A percentile compares a stretch with the other conserved stretches of the same genome.
These are phyloP conservation scores for Catharus bicknelli DNA, from an alignment of 2,113 vertebrate species.

Conservation along the genomic window DNA sequence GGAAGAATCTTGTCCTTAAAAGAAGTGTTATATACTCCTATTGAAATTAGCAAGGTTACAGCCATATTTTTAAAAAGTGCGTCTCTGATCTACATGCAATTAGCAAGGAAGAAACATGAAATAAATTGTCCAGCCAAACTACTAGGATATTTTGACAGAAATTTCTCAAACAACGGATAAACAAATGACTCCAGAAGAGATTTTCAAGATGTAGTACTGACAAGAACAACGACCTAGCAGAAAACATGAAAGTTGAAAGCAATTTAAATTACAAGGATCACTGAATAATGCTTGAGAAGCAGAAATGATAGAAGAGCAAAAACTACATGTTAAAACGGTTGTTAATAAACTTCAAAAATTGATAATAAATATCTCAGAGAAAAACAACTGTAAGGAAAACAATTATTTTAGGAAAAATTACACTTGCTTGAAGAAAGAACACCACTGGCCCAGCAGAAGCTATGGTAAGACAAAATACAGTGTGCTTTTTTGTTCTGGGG, in stretches of 20 bases:
- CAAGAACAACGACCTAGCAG: neutral
- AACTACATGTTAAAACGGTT: neutral
- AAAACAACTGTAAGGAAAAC: neutral
- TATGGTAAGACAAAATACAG: neutral
- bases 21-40: neutral
- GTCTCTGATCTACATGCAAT: neutral
- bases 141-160: neutral
- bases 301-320: neutral
- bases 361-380: neutral
- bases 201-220: neutral
- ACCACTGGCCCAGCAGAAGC: neutral
- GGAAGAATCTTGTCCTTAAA: neutral
- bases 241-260: neutral
- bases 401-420: neutral
- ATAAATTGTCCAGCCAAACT: neutral
- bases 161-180: neutral
- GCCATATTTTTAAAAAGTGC: neutral
- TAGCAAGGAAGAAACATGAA: neutral
- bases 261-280: neutral
- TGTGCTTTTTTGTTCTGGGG: neutral
- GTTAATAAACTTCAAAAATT: neutral
- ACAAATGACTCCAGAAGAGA: neutral
- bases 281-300: neutral
- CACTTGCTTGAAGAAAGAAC: neutral
- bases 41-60: neutral